Percentiles rank a stretch among this genome's conserved stretches.
Evolutionary conservation across 1,140 invertebrate species (phyloP).

Genomic region (Antheraea pernyi): DNA sequence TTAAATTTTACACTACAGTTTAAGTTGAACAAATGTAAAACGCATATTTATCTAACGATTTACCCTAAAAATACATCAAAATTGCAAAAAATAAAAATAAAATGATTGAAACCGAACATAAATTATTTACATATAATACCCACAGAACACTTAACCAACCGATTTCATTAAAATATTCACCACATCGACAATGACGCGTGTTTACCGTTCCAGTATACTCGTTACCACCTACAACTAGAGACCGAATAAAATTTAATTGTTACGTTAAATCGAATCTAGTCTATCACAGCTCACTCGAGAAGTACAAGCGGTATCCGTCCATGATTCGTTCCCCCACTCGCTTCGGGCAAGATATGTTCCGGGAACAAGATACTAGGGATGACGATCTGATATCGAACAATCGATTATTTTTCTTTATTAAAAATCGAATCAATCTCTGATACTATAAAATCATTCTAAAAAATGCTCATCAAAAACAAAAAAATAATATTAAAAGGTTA

Average conservation of each 20-base stretch:
- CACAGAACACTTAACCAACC: constrained; percentile 55
- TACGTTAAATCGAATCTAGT: constrained; percentile 60
- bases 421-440: too few species aligned
- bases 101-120: constrained; percentile 58
- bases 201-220: constrained; percentile 39
- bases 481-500: too few species aligned
- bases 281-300: constrained; percentile 74
- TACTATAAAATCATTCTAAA: too few species aligned
- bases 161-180: constrained; percentile 33
- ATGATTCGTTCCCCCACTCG: neutral
- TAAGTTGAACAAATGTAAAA: constrained; percentile 71
- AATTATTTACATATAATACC: constrained; percentile 65
- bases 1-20: constrained; percentile 46
- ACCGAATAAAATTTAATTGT: constrained; percentile 38
- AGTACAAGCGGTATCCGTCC: constrained; percentile 45
- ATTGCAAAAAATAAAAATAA: constrained; percentile 40
- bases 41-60: constrained; percentile 64
- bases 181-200: constrained; percentile 18
- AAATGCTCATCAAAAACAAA: too few species aligned
- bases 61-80: constrained; percentile 73
- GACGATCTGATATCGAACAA: too few species aligned
- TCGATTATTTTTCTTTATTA: too few species aligned
- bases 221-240: constrained; percentile 59
- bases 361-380: constrained; percentile 19
- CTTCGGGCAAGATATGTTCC: constrained; percentile 32